Percentiles rank a stretch among this genome's conserved stretches.
These are phyloP conservation scores for Clepsis dumicolana DNA, from an alignment of 2,888 invertebrate genomes.

Conservation along the genomic window DNA sequence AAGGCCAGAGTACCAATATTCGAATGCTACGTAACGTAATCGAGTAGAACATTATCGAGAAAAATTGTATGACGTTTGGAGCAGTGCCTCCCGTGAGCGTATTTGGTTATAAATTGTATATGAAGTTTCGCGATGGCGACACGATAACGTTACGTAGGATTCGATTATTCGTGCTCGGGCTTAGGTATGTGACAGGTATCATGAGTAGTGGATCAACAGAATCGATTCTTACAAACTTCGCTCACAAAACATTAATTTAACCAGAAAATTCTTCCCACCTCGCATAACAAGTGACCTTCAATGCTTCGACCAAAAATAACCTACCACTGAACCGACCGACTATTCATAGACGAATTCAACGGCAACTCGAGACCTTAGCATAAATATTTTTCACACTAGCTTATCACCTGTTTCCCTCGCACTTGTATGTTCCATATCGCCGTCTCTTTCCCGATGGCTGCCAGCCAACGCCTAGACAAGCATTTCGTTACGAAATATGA, in stretches of 20 bases:
- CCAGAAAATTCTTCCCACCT: constrained; percentile 53
- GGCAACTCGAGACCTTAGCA: constrained; percentile 81
- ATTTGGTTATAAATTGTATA: no score
- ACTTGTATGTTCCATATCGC: constrained; percentile 67
- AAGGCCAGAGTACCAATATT: no score
- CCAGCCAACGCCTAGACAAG: constrained; percentile 70
- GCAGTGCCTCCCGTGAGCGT: no score
- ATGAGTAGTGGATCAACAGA: no score
- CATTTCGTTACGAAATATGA: constrained; percentile 81
- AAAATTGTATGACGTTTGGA: no score
- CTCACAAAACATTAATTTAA: constrained; percentile 48
- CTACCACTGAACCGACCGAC: constrained; percentile 64
- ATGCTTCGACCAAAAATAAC: constrained; percentile 71
- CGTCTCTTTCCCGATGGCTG: constrained; percentile 73
- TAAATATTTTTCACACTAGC: constrained; percentile 85
- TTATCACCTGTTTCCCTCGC: constrained; percentile 78
- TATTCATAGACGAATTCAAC: constrained; percentile 77
- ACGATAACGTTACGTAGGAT: no score
- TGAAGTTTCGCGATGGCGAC: no score
- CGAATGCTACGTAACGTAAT: no score
- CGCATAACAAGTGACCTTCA: constrained; percentile 72
- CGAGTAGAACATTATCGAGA: no score
- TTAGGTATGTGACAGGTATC: no score
- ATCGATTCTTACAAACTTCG: constrained; percentile 12
- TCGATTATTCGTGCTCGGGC: no score